Evolutionary conservation across 2,113 vertebrate species (phyloP), one percentile per base, ranked within the genome.

Genomic region (Nothobranchius furzeri): DNA sequence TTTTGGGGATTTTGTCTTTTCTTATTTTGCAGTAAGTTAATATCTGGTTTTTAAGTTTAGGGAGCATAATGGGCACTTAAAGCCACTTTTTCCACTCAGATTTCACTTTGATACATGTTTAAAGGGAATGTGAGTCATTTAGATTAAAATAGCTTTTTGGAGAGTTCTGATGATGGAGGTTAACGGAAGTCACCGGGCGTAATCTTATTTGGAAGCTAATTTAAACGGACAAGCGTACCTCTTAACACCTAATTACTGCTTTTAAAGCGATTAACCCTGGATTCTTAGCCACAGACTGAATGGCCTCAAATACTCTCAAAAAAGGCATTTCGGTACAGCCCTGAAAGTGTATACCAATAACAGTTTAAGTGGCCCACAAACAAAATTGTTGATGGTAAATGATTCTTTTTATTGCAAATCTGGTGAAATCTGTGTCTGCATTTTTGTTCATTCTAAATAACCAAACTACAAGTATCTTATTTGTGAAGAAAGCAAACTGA

Each of bases 221-320:
- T 86, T 87, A 78, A 87, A 83, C 81, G 84, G 88, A 90, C 89
- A 88, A 85, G 85, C 85, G 74, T 77, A 80, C 84, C 79, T 87
- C 88, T 92, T 90, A 89, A 88, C 88, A 90, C 90, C 88, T 90
- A 90, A 91, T 89, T 86, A 88, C 87, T 85, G 78, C 83, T 86
- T 91, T 90, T 85, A 91, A 90, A 88, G 84, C 83, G 85, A 91
- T 91, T 91, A 90, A 89, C 85, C 86, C 68, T 25, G 60, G 83
- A 83, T 88, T 89, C 61, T 88, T 81, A 77, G 79, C 66, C 81
- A 88, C 52, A 81, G 83, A 84, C 88, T 81, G 79, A 77, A 75
- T 87, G 85, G 58, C 67, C 86, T 83, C 64, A 79, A 59, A 70
- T 68, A 77, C 49, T 72, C 76, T 61, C 30, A 4, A 72, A 82